Percentiles rank a stretch among this genome's conserved stretches.
These are phyloP conservation scores for Euplagia quadripunctaria DNA, from an alignment of 2,888 invertebrate species.

Conservation along the genomic window DNA sequence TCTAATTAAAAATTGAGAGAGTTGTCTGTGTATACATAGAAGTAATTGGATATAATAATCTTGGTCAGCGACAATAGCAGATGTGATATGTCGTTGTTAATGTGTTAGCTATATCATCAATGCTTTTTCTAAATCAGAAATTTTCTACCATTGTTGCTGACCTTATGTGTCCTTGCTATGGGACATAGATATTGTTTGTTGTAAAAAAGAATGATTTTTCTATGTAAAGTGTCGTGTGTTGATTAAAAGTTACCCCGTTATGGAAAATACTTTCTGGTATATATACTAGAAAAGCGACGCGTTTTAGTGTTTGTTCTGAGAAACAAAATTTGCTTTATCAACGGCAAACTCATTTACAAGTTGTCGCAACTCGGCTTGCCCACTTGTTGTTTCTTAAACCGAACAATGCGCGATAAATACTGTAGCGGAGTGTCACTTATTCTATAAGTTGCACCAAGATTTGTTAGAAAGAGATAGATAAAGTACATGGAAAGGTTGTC, in stretches of 20 bases:
- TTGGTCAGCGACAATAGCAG: constrained; percentile 27
- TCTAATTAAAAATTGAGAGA: constrained; percentile 31
- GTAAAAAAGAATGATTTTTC: constrained; percentile 32
- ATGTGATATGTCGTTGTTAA: constrained; percentile 10
- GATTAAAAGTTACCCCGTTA: not conserved
- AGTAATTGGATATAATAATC: constrained; percentile 44
- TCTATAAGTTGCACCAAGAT: not conserved
- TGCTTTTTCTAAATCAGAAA: not conserved
- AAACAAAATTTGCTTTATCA: no score
- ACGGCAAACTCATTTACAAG: not conserved
- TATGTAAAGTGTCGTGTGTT: constrained; percentile 29
- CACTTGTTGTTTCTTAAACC: not conserved
- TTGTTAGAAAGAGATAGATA: not conserved
- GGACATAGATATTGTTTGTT: constrained; percentile 24
- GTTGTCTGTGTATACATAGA: constrained; percentile 50
- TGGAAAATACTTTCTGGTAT: not conserved
- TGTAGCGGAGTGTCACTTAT: not conserved
- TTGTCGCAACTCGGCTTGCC: not conserved
- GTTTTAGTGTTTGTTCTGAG: not conserved
- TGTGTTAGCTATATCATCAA: constrained; percentile 1
- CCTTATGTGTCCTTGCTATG: constrained; percentile 36
- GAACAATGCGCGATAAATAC: not conserved
- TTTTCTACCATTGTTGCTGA: constrained; percentile 34
- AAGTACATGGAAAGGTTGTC: not conserved
- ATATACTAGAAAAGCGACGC: not conserved